These are phyloP conservation scores for Aphaenogaster ashmeadi DNA, from an alignment of 1,140 invertebrate species.

Conservation along the genomic window DNA sequence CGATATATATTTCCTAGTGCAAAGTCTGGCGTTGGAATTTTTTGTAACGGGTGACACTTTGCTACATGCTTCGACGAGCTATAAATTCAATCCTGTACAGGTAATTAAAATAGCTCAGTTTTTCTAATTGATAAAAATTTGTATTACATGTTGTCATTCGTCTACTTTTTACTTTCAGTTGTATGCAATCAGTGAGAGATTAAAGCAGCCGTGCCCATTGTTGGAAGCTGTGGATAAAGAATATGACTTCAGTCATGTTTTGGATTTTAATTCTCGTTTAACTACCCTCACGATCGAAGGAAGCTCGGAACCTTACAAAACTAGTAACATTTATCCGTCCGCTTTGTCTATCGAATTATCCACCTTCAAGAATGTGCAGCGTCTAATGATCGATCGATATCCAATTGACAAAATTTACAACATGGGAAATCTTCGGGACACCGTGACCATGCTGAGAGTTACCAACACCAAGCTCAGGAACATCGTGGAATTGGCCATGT, in stretches of 20 bases:
- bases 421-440: slow-evolving; percentile 91
- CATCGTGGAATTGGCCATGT: slow-evolving; percentile 92
- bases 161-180: slow-evolving; percentile 89
- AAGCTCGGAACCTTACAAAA: slow-evolving; percentile 89
- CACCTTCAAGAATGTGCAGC: slow-evolving; percentile 92
- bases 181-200: slow-evolving; percentile 94
- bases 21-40: slow-evolving; percentile 92
- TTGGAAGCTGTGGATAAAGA: slow-evolving; percentile 90
- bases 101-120: slow-evolving; percentile 85
- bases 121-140: not conserved
- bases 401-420: slow-evolving; percentile 90
- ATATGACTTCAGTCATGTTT: slow-evolving; percentile 95
- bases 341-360: slow-evolving; percentile 93
- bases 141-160: not conserved
- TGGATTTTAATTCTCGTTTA: slow-evolving; percentile 95
- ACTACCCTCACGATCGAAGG: slow-evolving; percentile 91
- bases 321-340: slow-evolving; percentile 94
- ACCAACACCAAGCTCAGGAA: slow-evolving; percentile 89
- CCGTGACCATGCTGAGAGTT: slow-evolving; percentile 89
- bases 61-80: slow-evolving; percentile 88
- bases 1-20: slow-evolving; percentile 93
- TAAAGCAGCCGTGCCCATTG: slow-evolving; percentile 94
- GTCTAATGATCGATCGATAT: slow-evolving; percentile 89
- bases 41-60: slow-evolving; percentile 91
- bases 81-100: slow-evolving; percentile 92